Evolutionary conservation across 1,140 invertebrate genomes (phyloP), one percentile per base, ranked within the genome.

Genomic region (Stegodyphus dumicola): DNA sequence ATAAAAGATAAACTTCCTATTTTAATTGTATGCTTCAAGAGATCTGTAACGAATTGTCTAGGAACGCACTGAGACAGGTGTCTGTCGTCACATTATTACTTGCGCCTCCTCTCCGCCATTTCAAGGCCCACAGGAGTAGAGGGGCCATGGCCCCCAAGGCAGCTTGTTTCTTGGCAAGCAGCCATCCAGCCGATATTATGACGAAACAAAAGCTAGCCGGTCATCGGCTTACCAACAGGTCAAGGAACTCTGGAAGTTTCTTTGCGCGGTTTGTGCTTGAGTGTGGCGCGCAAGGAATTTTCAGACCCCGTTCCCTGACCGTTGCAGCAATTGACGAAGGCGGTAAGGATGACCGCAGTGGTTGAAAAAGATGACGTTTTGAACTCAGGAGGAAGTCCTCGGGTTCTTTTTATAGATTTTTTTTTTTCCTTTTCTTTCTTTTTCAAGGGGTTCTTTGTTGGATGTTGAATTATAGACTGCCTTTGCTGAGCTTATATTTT

Each of bases 171-270:
- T 33, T 18, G 65, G 9, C 65, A 15, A 18, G n/a, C 7, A 15
- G 6, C 17, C 65, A 15, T 15, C 65, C 9, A 17, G 11, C 65
- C 6, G 33, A 79, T 54, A n/a, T 48, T 13, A 69, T 79, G 77
- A 79, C 77, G 77, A 79, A 79, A 79, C 77, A 79, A 79, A 69
- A 79, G 77, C 51, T 13, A 70, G n/a, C 10, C 77, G 65, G 65
- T 65, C 77, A 70, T 77, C 75, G 60, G 48, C 75, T 65, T 65
- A 51, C 17, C 18, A 7, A 49, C 13, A 56, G 77, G 77, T 79
- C 17, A 79, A 79, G 60, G 77, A 79, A 69, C 77, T 79, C 77
- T 54, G 51, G 77, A 9, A 48, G 77, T 70, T 69, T 79, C 65
- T 70, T 77, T 70, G 48, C 60, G 13, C 60, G 33, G 18, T n/a